Conservation (phyloP, 1,140 invertebrate genomes). For the Drosophila burlai region DNA sequence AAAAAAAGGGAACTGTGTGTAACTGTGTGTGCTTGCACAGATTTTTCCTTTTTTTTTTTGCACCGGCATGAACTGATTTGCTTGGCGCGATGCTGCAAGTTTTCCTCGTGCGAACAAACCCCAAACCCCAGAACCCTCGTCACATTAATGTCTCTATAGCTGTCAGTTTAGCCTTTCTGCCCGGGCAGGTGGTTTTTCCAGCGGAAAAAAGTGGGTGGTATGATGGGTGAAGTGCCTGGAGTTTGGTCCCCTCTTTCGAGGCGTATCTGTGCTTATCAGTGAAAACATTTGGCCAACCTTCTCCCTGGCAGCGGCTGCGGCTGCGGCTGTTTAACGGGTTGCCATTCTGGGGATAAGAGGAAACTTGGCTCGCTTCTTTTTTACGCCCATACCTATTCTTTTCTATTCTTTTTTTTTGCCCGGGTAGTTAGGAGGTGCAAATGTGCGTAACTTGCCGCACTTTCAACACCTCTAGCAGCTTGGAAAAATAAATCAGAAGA, state of each 20-base stretch:
- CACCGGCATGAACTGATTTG: constrained; percentile 40
- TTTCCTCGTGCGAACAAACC: constrained; percentile 33
- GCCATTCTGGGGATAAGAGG: constrained; percentile 33
- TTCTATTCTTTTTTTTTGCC: constrained; percentile 21
- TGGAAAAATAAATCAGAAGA: constrained; percentile 4
- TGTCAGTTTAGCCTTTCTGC: constrained; percentile 69
- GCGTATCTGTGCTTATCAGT: constrained; percentile 71
- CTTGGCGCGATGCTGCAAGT: constrained; percentile 53
- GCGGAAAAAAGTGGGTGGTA: constrained; percentile 27
- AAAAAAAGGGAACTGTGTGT: constrained; percentile 1
- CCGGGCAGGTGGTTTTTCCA: constrained; percentile 45
- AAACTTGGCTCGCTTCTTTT: constrained; percentile 20
- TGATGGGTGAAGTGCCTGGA: constrained; percentile 11
- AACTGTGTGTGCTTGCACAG: constrained; percentile 43
- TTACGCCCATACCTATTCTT: constrained; percentile 13
- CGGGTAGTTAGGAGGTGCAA: constrained; percentile 49
- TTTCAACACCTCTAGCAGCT: constrained; percentile 60
- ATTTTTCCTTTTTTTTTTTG: constrained; percentile 33
- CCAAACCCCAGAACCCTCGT: constrained; percentile 71
- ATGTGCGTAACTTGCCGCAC: constrained; percentile 67
- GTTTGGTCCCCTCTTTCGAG: constrained; percentile 14
- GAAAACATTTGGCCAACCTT: constrained; percentile 68
- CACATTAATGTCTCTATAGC: constrained; percentile 84
- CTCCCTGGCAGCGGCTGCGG: constrained; percentile 36
- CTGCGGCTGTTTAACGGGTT: constrained; percentile 74